phyloP scores from a whole-genome alignment of 1,140 invertebrate genomes.

The Dysdera silvatica region DNA sequence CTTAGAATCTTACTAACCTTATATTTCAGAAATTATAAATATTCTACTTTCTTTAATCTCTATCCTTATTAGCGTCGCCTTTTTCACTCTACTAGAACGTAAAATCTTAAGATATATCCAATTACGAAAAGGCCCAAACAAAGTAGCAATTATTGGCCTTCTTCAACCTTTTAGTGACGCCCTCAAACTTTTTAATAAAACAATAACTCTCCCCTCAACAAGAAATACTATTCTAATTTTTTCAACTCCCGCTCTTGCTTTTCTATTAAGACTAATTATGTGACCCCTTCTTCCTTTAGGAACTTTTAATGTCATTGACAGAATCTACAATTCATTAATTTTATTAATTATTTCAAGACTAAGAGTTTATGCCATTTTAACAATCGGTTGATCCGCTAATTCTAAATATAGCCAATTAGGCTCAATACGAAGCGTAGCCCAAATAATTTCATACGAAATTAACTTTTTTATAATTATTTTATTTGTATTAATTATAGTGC shows the following conservation, averaged over 20 bases:
- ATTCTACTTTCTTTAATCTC: constrained; percentile 48
- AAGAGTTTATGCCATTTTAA: constrained; percentile 52
- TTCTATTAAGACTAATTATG: constrained; percentile 50
- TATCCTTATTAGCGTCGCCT: constrained; percentile 54
- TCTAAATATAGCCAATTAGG: constrained; percentile 59
- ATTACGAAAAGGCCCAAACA: constrained; percentile 61
- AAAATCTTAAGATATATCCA: constrained; percentile 60
- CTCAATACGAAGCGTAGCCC: constrained; percentile 52
- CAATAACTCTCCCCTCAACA: constrained; percentile 46
- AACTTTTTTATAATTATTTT: constrained; percentile 52
- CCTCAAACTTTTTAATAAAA: constrained; percentile 58
- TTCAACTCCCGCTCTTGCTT: constrained; percentile 51
- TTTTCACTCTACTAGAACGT: constrained; percentile 60
- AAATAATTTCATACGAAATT: constrained; percentile 62
- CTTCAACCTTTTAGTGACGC: constrained; percentile 59
- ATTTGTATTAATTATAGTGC: constrained; percentile 45
- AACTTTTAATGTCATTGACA: constrained; percentile 40
- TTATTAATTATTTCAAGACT: constrained; percentile 51
- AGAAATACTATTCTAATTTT: constrained; percentile 51
- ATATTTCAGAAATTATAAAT: neutral
- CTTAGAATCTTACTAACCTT: neutral
- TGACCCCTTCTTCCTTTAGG: constrained; percentile 48
- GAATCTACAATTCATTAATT: constrained; percentile 50
- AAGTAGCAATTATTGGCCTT: constrained; percentile 53
- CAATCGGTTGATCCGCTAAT: constrained; percentile 57